Base-by-base conservation (phyloP, 2,888 invertebrate genomes). In the Matsumyia berberina region DNA sequence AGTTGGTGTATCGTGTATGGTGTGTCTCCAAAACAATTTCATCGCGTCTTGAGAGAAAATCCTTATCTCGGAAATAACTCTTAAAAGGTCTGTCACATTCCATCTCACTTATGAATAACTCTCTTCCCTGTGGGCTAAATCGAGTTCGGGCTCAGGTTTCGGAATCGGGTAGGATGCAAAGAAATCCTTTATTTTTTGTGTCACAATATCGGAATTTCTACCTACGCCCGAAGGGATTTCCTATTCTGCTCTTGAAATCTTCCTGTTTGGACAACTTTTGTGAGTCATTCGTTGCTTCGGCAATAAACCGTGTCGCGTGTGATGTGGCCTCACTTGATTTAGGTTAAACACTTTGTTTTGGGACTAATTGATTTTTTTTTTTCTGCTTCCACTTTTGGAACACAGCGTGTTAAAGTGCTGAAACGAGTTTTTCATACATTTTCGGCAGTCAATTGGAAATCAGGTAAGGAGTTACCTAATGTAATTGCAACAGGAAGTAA, bases 71-170 rank as follows among this genome's bases (percentile, higher is more conserved):
- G 12, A 44, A 73, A 83, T 53, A 67, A 83, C 73, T 85, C 60
- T 85, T 85, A 85, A 85, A 85, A 85, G 83, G 83, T 79, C 79
- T 85, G 83, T 79, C 83, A 69, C 83, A 79, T 85, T 85, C 79
- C 83, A 85, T 79, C 24, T 24, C 74, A 44, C 57, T 74, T 69
- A 44, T 79, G 69, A 79, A 85, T 74, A 79, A 74, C 55, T 77
- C 72, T 53, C 62, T 83, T 62, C 66, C 78, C 78, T 72, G 72
- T 55, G 72, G 66, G 66, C 72, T 31, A 15, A 15, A 29, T 57
- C n/a, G n/a, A n/a, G n/a, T n/a, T n/a, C n/a, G n/a, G n/a, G n/a
- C 1, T 24, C 24, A 4, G 24, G 24, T 24, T 24, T 24, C 4
- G 4, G 24, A 24, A 3, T 24, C 31, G 57, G 12, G 39, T 11